phyloP scores from a whole-genome alignment of 2,797 vertebrate genomes.

The Phrynocephalus guinanensis region DNA sequence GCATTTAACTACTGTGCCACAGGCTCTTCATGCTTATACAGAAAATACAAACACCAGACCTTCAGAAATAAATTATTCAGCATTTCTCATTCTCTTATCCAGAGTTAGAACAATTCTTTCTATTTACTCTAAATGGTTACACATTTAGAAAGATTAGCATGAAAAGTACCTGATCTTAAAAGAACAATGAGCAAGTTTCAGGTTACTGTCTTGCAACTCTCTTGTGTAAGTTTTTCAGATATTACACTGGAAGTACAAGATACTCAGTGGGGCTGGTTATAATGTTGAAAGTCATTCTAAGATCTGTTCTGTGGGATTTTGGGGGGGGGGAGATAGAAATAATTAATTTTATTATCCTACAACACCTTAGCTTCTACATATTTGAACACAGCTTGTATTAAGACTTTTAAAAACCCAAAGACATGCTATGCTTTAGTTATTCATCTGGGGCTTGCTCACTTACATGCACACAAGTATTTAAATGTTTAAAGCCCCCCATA shows the following conservation, averaged over 20 bases:
- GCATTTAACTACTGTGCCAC: no score
- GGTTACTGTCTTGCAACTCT: neutral
- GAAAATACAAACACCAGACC: slow-evolving; percentile 23
- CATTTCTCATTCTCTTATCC: neutral
- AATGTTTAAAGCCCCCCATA: no score
- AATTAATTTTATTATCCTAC: neutral
- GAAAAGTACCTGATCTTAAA: neutral
- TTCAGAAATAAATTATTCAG: slow-evolving; percentile 10
- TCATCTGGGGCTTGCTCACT: neutral
- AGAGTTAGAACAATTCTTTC: slow-evolving; percentile 10
- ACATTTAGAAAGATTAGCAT: neutral
- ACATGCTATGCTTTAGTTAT: neutral
- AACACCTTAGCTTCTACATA: neutral
- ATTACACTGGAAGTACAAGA: neutral
- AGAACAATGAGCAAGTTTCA: slow-evolving; percentile 17
- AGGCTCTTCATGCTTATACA: no score
- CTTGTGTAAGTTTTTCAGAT: neutral
- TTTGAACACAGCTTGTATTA: neutral
- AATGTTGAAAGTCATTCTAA: neutral
- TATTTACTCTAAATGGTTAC: slow-evolving; percentile 25
- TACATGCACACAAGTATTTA: neutral
- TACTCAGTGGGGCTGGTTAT: neutral
- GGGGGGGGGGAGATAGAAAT: neutral
- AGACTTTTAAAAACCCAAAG: neutral
- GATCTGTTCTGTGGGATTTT: neutral